A percentile compares a stretch with the other conserved stretches of the same genome.
These are phyloP conservation scores for Aphaenogaster rudis DNA, from an alignment of 1,140 invertebrate species.

Conservation along the genomic window DNA sequence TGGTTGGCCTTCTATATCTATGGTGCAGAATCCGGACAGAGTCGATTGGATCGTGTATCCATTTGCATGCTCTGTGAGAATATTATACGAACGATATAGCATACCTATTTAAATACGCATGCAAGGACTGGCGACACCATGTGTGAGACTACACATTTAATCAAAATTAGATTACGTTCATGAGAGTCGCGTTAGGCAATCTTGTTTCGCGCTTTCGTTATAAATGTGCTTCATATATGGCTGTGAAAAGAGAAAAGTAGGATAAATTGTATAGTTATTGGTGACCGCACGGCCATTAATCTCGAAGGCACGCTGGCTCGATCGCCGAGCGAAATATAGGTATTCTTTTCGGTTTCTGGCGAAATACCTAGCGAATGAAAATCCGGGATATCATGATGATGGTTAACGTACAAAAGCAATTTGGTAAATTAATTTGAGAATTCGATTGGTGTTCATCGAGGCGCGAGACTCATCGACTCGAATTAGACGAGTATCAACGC, in stretches of 20 bases:
- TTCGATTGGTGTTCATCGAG: conserved; percentile 12
- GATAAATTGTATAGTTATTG: conserved; percentile 10
- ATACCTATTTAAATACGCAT: conserved; percentile 28
- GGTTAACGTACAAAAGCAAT: conserved; percentile 26
- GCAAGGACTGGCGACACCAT: neutral
- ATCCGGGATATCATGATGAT: neutral
- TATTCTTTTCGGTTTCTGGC: neutral
- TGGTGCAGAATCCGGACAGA: neutral
- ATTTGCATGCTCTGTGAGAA: conserved; percentile 38
- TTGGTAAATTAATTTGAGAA: conserved; percentile 12
- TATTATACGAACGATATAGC: conserved; percentile 19
- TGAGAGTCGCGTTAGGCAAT: neutral
- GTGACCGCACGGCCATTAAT: conserved; percentile 17
- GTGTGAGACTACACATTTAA: conserved; percentile 7
- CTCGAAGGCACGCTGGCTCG: neutral
- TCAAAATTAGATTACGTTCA: conserved; percentile 24
- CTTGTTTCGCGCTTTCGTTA: neutral
- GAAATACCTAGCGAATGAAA: conserved; percentile 3
- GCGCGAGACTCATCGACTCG: neutral
- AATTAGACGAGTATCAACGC: conserved; percentile 1
- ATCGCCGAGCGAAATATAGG: neutral
- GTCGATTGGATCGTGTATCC: conserved; percentile 11
- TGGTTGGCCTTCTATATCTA: conserved; percentile 18
- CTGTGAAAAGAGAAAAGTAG: neutral
- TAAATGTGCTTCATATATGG: neutral